Evolutionary conservation across 2,113 vertebrate genomes (phyloP).

Genomic region (Enhydra lutris): DNA sequence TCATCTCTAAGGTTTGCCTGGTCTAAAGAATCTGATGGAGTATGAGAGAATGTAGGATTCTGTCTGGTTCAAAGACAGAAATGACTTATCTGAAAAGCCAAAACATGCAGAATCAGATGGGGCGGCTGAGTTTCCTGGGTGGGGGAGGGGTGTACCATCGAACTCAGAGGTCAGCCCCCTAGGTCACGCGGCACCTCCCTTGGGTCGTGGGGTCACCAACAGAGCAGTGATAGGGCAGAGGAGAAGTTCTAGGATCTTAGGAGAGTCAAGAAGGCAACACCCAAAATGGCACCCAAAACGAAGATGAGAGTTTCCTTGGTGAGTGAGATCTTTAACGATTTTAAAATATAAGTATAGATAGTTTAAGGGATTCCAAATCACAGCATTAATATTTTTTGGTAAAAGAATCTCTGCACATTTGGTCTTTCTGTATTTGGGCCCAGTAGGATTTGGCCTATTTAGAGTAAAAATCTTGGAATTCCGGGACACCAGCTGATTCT

Average conservation of each 20-base stretch:
- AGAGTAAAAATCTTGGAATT: conserved; percentile 3
- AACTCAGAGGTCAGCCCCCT: not conserved
- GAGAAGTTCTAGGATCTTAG: not conserved
- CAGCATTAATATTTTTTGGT: not conserved
- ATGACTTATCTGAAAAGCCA: not conserved
- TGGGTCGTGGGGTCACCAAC: not conserved
- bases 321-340: not conserved
- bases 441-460: not conserved
- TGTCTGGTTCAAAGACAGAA: not conserved
- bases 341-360: conserved; percentile 8
- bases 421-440: not conserved
- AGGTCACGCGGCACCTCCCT: not conserved
- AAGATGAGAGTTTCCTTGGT: not conserved
- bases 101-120: not conserved
- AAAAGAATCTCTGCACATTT: not conserved
- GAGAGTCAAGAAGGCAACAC: not conserved
- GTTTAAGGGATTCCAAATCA: not conserved
- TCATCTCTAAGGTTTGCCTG: not conserved
- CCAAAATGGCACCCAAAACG: not conserved
- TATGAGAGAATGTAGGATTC: not conserved
- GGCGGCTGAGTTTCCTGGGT: not conserved
- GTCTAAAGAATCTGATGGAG: not conserved
- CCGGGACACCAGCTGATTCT: not conserved
- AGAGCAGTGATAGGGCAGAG: not conserved
- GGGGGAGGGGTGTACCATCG: not conserved